These are phyloP conservation scores for Biston betularia DNA, from an alignment of 2,888 invertebrate genomes.

Conservation along the genomic window DNA sequence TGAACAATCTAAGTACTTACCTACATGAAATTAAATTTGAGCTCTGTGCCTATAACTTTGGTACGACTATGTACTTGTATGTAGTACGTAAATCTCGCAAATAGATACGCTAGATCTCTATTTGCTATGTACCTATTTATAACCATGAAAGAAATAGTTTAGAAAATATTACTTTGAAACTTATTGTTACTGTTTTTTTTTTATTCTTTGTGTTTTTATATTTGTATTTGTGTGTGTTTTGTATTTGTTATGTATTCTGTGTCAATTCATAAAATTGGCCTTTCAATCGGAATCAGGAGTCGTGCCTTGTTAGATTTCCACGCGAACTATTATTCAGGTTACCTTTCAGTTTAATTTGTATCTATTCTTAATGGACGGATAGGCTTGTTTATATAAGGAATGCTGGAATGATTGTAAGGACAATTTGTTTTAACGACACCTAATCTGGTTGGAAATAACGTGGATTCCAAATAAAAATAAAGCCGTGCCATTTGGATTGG, in stretches of 20 bases:
- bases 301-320: slow-evolving; percentile 62
- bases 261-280: slow-evolving; percentile 3
- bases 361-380: slow-evolving; percentile 44
- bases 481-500: neutral
- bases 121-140: no score
- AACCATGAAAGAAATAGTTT: no score
- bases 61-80: no score
- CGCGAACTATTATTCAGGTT: slow-evolving; percentile 53
- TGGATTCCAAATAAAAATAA: neutral
- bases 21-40: slow-evolving; percentile 26
- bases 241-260: no score
- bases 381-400: slow-evolving; percentile 37
- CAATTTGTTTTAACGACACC: slow-evolving; percentile 26
- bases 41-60: no score
- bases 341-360: slow-evolving; percentile 48
- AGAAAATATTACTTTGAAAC: no score
- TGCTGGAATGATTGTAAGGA: slow-evolving; percentile 16
- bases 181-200: no score
- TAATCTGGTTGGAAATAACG: neutral
- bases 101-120: no score
- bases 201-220: no score
- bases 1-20: slow-evolving; percentile 29
- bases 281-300: slow-evolving; percentile 50
- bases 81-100: no score
- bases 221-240: no score